These are phyloP conservation scores for Laothoe populi DNA, from an alignment of 2,888 invertebrate genomes.

Conservation along the genomic window DNA sequence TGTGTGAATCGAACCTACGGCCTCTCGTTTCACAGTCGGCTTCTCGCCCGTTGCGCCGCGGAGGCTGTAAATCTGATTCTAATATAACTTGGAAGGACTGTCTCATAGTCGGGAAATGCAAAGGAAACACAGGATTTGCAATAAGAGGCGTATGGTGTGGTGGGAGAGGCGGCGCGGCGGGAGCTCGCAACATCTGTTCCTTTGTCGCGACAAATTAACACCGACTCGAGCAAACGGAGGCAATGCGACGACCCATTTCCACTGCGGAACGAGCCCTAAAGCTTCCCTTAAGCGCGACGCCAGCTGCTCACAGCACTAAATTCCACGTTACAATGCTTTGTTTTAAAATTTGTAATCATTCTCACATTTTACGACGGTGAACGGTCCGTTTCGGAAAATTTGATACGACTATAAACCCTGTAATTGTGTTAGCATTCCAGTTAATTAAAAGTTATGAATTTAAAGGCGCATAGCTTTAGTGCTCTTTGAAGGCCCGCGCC, in stretches of 20 bases:
- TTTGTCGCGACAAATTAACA: conserved; percentile 79
- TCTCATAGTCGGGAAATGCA: not conserved
- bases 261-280: conserved; percentile 73
- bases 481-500: conserved; percentile 66
- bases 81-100: not conserved
- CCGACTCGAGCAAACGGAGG: conserved; percentile 70
- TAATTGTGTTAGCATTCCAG: conserved; percentile 82
- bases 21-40: no score
- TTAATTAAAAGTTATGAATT: conserved; percentile 85
- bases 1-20: no score
- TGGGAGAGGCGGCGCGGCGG: conserved; percentile 40
- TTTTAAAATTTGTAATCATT: conserved; percentile 85
- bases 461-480: conserved; percentile 74
- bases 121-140: not conserved
- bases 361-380: conserved; percentile 82
- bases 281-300: conserved; percentile 74
- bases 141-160: conserved; percentile 29
- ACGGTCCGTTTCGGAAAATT: conserved; percentile 83
- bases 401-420: conserved; percentile 82
- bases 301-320: conserved; percentile 79
- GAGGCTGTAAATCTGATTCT: no score
- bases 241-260: conserved; percentile 71
- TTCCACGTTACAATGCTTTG: conserved; percentile 80
- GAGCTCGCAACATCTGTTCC: conserved; percentile 74
- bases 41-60: no score